Evolutionary conservation across 2,888 invertebrate genomes (phyloP).

Genomic region (Atrina japonica): DNA sequence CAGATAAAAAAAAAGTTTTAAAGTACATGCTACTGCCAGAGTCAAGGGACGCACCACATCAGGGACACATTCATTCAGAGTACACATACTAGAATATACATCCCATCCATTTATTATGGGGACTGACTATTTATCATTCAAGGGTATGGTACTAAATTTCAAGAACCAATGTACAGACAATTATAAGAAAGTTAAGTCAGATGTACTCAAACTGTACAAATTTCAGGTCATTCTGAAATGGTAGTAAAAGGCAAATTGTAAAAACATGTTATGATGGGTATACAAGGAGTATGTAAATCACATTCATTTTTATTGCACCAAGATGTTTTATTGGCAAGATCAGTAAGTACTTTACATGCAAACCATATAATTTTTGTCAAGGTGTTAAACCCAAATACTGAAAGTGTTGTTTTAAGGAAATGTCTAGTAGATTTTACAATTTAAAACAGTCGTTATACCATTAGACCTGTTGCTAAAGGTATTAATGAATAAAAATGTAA

Average conservation of each 20-base stretch:
- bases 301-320: conserved; percentile 24
- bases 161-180: too few species aligned
- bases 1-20: neutral
- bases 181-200: conserved; percentile 25
- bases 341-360: conserved; percentile 20
- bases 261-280: conserved; percentile 20
- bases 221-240: conserved; percentile 35
- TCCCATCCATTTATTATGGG: conserved; percentile 45
- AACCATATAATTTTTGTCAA: conserved; percentile 27
- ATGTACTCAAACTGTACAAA: neutral
- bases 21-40: conserved; percentile 37
- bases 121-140: conserved; percentile 27
- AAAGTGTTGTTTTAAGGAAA: conserved; percentile 18
- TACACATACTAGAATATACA: conserved; percentile 35
- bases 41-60: conserved; percentile 7
- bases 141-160: conserved; percentile 34
- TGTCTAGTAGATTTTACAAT: conserved; percentile 32
- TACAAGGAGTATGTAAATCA: conserved; percentile 38
- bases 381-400: conserved; percentile 39
- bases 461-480: too few species aligned
- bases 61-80: conserved; percentile 5
- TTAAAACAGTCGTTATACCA: too few species aligned
- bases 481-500: too few species aligned
- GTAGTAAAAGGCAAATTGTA: conserved; percentile 28
- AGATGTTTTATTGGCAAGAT: conserved; percentile 40